phyloP scores from a whole-genome alignment of 2,888 invertebrate genomes.

The Himalopsyche anomala region DNA sequence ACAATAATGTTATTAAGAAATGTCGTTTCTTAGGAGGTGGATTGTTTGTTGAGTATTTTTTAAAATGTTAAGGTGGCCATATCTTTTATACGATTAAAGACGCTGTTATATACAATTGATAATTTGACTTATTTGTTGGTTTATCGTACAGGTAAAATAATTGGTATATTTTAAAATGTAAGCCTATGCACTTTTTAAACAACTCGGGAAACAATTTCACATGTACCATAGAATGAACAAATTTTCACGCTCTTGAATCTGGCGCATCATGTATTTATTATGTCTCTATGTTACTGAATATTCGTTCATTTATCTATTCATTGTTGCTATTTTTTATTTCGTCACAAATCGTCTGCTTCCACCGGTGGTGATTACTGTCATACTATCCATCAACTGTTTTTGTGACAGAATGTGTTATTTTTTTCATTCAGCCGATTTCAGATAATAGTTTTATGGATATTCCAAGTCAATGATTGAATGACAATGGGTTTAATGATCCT shows the following conservation, averaged over 20 bases:
- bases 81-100: too few relatives aligned
- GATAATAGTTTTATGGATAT: slow-evolving; percentile 24
- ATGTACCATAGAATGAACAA: neutral
- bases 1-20: too few relatives aligned
- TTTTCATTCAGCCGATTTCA: slow-evolving; percentile 3
- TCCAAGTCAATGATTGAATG: neutral
- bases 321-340: slow-evolving; percentile 18
- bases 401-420: neutral
- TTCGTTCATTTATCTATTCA: neutral
- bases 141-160: too few relatives aligned
- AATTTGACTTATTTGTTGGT: too few relatives aligned
- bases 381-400: slow-evolving; percentile 23
- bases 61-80: too few relatives aligned
- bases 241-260: neutral
- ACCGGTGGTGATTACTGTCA: neutral
- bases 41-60: too few relatives aligned
- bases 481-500: neutral
- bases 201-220: too few relatives aligned
- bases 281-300: neutral
- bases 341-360: slow-evolving; percentile 17
- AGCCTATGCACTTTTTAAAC: too few relatives aligned
- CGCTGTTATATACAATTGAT: too few relatives aligned
- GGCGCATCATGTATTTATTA: neutral
- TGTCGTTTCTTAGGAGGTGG: too few relatives aligned
- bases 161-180: too few relatives aligned